Evolutionary conservation across 2,113 vertebrate genomes (phyloP).

Genomic region (Saccopteryx leptura): DNA sequence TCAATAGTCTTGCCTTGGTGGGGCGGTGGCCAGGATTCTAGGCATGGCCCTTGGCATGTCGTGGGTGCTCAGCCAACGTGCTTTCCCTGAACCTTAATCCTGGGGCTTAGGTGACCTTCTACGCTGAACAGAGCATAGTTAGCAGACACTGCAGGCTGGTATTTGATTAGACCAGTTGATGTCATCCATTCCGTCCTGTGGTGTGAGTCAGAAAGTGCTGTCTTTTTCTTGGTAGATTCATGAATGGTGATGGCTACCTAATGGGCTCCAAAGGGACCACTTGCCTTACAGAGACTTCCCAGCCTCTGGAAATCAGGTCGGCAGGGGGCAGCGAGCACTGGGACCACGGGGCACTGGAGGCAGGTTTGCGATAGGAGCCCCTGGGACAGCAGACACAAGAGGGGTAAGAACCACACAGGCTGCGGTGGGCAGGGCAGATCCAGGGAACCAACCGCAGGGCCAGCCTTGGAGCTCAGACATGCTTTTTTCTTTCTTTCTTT

Average conservation of each 20-base stretch:
- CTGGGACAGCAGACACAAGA: not conserved
- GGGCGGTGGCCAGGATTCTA: not conserved
- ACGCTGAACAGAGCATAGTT: not conserved
- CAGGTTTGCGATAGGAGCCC: not conserved
- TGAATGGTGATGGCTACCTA: not conserved
- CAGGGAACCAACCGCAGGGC: not conserved
- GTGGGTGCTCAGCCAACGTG: not conserved
- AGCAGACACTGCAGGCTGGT: not conserved
- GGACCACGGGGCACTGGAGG: rapidly evolving
- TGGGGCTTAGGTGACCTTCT: not conserved
- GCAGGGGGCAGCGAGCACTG: not conserved
- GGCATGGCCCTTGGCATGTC: rapidly evolving
- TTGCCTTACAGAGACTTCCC: not conserved
- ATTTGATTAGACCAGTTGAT: not conserved
- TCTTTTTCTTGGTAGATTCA: not conserved
- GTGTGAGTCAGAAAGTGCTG: not conserved
- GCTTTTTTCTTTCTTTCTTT: too few species aligned
- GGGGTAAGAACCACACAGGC: not conserved
- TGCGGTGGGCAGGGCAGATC: not conserved
- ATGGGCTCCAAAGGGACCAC: not conserved
- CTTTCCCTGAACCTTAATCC: not conserved
- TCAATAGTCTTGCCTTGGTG: too few species aligned
- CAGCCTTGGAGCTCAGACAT: not conserved
- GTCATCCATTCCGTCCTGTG: not conserved
- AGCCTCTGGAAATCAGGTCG: not conserved